Percentiles rank a stretch among this genome's conserved stretches.
These are phyloP conservation scores for Taenioides sp. DNA, from an alignment of 2,797 vertebrate species.

Conservation along the genomic window DNA sequence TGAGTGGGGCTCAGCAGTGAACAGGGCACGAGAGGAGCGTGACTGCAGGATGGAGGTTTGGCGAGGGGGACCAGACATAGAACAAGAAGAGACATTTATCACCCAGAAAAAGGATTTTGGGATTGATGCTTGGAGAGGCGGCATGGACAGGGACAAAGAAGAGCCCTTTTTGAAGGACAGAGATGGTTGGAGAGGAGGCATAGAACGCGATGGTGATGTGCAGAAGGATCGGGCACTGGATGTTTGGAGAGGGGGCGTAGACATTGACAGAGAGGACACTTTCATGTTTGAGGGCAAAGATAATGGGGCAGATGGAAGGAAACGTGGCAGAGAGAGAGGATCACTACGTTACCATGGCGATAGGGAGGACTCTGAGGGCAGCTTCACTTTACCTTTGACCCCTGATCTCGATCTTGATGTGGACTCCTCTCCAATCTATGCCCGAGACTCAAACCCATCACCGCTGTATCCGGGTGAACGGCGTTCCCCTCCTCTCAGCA, in stretches of 20 bases:
- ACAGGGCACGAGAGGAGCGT: slow-evolving; percentile 65
- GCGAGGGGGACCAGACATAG: slow-evolving; percentile 53
- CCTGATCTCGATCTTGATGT: slow-evolving; percentile 73
- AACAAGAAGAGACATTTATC: slow-evolving; percentile 71
- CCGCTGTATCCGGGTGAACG: slow-evolving; percentile 71
- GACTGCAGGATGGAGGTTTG: slow-evolving; percentile 67
- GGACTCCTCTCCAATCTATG: slow-evolving; percentile 76
- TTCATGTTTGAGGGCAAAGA: slow-evolving; percentile 71
- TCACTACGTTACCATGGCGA: slow-evolving; percentile 88
- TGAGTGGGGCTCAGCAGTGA: slow-evolving; percentile 58
- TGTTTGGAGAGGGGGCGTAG: slow-evolving; percentile 71
- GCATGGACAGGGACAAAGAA: slow-evolving; percentile 62
- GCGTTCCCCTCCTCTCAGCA: slow-evolving; percentile 70
- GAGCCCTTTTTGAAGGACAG: slow-evolving; percentile 67
- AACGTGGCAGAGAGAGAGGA: slow-evolving; percentile 61
- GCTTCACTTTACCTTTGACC: slow-evolving; percentile 80
- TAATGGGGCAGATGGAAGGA: slow-evolving; percentile 54
- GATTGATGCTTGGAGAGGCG: slow-evolving; percentile 65
- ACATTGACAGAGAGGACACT: slow-evolving; percentile 64
- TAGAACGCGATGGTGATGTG: slow-evolving; percentile 65
- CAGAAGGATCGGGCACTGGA: slow-evolving; percentile 68
- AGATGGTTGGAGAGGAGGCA: slow-evolving; percentile 62
- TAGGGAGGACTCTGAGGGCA: slow-evolving; percentile 84
- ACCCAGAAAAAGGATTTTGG: slow-evolving; percentile 73
- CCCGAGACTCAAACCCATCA: slow-evolving; percentile 72